Evolutionary conservation across 2,113 vertebrate genomes (phyloP).

Genomic region (Uropsilus gracilis): DNA sequence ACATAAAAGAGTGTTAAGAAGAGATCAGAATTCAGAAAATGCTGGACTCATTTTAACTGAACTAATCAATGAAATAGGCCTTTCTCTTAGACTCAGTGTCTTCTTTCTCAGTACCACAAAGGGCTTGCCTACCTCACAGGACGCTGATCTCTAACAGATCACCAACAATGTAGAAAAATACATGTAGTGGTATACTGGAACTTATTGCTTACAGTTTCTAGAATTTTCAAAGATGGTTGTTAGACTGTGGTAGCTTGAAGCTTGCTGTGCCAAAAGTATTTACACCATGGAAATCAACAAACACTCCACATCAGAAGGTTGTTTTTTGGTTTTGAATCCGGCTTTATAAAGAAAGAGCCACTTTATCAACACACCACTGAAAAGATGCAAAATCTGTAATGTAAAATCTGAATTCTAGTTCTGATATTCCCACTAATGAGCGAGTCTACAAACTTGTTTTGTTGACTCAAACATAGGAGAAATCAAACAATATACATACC

Average conservation of each 20-base stretch:
- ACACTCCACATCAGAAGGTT: background rate
- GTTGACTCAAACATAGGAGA: background rate
- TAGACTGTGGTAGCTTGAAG: background rate
- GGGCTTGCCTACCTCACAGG: background rate
- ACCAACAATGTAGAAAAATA: background rate
- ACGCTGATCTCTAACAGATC: background rate
- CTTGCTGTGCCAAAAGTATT: background rate
- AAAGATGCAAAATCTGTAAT: background rate
- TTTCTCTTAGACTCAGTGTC: background rate
- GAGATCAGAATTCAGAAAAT: background rate
- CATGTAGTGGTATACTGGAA: too few relatives aligned
- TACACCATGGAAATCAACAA: background rate
- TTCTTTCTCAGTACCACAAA: background rate
- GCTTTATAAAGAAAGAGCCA: background rate
- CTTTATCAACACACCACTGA: background rate
- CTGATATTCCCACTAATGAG: background rate
- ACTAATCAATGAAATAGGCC: background rate
- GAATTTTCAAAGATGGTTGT: background rate
- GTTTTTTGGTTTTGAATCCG: background rate
- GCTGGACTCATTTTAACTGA: background rate
- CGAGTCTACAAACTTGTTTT: background rate
- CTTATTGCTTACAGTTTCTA: background rate
- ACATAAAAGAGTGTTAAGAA: background rate
- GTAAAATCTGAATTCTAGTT: background rate
- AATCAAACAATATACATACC: background rate